Conservation (phyloP, 2,797 vertebrate genomes). For the Erithacus rubecula region DNA sequence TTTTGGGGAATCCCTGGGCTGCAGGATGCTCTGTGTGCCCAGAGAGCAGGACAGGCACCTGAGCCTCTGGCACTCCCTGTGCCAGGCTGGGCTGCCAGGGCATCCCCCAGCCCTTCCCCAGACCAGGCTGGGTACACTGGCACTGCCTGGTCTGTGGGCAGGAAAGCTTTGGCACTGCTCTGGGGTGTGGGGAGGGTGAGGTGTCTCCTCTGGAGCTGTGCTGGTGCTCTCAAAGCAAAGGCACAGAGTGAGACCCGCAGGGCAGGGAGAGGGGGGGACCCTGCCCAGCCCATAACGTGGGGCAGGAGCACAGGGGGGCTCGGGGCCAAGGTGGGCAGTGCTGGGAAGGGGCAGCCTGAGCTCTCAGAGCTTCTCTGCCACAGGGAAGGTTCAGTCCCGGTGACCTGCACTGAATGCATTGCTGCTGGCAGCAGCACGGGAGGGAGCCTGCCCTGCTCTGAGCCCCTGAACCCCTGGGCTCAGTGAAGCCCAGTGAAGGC, state of each 20-base stretch:
- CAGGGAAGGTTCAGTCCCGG: not conserved
- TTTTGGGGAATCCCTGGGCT: not conserved
- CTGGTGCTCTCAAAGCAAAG: not conserved
- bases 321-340: not conserved
- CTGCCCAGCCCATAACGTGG: not conserved
- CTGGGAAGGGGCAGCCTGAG: not conserved
- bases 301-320: not conserved
- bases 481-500: not conserved
- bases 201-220: accelerated
- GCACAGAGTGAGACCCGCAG: not conserved
- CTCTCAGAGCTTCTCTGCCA: not conserved
- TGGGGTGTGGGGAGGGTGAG: not conserved
- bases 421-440: not conserved
- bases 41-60: not conserved
- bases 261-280: not conserved
- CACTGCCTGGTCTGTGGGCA: not conserved
- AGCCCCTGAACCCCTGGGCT: too few species aligned
- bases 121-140: not conserved
- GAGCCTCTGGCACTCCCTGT: not conserved
- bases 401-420: not conserved
- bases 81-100: too few species aligned
- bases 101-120: not conserved
- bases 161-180: not conserved
- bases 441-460: not conserved
- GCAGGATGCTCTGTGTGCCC: not conserved